Evolutionary conservation across 1,140 invertebrate species (phyloP), one percentile per base, ranked within the genome.

Genomic region (Magallana gigas): DNA sequence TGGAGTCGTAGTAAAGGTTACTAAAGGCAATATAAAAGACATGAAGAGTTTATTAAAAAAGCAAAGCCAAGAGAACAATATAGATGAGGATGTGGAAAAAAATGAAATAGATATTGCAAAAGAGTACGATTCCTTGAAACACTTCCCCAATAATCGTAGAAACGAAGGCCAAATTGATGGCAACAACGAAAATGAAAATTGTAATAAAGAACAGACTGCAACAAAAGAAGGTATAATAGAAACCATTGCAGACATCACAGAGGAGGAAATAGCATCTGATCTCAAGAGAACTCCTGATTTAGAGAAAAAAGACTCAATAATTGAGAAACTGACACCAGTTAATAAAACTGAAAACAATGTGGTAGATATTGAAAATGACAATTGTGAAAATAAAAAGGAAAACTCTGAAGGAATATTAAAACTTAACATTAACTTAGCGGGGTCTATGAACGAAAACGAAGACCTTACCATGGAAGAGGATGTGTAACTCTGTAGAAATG

Each of bases 1-100:
- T 87, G 98, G 98, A 93, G 98, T 99, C 92, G 98, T 98, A n/a
- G 85, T 91, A 23, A 76, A 76, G 68, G 68, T 76, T 23, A 76
- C 23, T 76, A 76, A 76, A 48, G 36, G 68, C 68, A 76, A 76
- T 76, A 76, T 76, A 36, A 76, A 76, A 29, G 68, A 76, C 12
- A 76, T 76, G 68, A 76, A 76, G 23, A 76, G 18, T 76, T 76
- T 76, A 76, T 29, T 76, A 29, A 76, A 76, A 76, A 76, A 8
- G 68, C 68, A 76, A 76, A 36, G 23, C 36, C 23, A 76, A 12
- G 68, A 76, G 8, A 76, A 76, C 23, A 12, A 9, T 18, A 23
- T 29, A 76, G 68, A 76, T 36, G 29, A 76, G 36, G 12, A 11
- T 4, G 23, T 29, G 36, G 11, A 9, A 36, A 29, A 76, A 4